Evolutionary conservation across 2,888 invertebrate genomes (phyloP), one percentile per base, ranked within the genome.

Genomic region (Pollenia griseotomentosa): DNA sequence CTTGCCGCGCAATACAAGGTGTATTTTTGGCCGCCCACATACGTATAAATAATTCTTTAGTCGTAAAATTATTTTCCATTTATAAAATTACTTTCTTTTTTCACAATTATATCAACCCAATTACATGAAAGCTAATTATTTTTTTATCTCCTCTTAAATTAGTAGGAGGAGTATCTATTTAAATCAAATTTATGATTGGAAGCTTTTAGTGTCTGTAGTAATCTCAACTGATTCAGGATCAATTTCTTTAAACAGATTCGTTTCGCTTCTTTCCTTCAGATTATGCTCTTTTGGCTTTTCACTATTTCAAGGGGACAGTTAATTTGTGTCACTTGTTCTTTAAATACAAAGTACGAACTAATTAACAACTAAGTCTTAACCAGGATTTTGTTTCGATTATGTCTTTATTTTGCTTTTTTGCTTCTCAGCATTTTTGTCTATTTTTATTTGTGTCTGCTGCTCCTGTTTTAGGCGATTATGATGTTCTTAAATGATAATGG

Each of bases 361-460:
- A 87, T 87, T 87, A 86, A 86, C 80, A 84, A 86, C 86, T 84
- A 84, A 86, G 77, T 66, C 70, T 73, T 19, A 53, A 61, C 61
- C 73, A 78, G 77, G 73, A 81, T 81, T 73, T 70, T 23, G 23
- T 23, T 74, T 51, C 33, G 33, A 33, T 33, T 33, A 33, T 33
- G 33, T 33, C 33, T 33, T 33, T 33, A 33, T 33, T 33, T 33
- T 33, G 33, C 33, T 33, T 33, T 33, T 6, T 6, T 33, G 33
- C 7, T 23, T 53, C 33, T 33, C 46, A 73, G 77, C 75, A 14
- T 40, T 78, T 71, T 40, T 70, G 53, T 48, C 74, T 57, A 65
- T 75, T 12, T 68, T 80, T 59, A n/a, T 48, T 23, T 11, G 12
- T 53, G 19, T 59, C 19, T 68, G n/a, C 1, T 59, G 12, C 10